These are phyloP conservation scores for Thumatha senex DNA, from an alignment of 2,888 invertebrate species.

Conservation along the genomic window DNA sequence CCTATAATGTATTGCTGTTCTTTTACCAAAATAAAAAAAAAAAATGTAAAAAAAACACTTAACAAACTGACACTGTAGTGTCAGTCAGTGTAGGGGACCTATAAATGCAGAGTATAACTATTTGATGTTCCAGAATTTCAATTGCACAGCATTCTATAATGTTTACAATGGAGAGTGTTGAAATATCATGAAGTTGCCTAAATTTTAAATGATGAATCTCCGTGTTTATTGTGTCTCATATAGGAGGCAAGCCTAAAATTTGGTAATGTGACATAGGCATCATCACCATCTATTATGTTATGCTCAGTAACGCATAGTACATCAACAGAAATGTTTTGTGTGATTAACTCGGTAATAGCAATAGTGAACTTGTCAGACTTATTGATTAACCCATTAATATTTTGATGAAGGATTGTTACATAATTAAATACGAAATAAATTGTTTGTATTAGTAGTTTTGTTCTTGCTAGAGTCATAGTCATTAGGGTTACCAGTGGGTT, in stretches of 20 bases:
- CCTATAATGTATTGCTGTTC: too few relatives aligned
- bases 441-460: background rate
- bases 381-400: background rate
- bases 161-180: constrained; percentile 5
- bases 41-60: too few relatives aligned
- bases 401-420: background rate
- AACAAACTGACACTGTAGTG: too few relatives aligned
- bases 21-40: too few relatives aligned
- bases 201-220: background rate
- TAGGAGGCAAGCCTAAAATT: background rate
- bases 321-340: background rate
- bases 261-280: background rate
- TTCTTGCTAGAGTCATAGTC: background rate
- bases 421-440: background rate
- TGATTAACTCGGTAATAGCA: background rate
- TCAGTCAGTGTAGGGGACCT: too few relatives aligned
- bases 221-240: background rate
- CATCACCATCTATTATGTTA: background rate
- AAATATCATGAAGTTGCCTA: too few relatives aligned
- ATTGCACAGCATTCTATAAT: constrained; percentile 10
- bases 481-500: background rate
- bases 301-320: background rate
- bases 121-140: too few relatives aligned
- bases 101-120: too few relatives aligned
- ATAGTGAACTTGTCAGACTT: background rate